A percentile compares a stretch with the other conserved stretches of the same genome.
Evolutionary conservation across 2,797 vertebrate genomes (phyloP).

Genomic region (Etheostoma nigrum): DNA sequence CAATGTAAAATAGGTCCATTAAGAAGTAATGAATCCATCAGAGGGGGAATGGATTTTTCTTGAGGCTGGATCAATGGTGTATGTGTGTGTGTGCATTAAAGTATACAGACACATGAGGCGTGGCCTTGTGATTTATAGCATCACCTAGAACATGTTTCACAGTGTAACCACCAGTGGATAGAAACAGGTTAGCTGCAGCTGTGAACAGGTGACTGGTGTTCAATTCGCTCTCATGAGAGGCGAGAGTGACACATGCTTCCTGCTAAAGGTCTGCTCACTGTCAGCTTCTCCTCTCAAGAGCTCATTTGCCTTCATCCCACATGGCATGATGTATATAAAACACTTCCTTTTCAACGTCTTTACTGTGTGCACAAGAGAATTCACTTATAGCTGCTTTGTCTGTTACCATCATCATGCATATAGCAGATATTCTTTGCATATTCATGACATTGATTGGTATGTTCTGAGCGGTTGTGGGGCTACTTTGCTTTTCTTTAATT

Average conservation of each 20-base stretch:
- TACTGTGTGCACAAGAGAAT: constrained; percentile 8
- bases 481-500: constrained; percentile 79
- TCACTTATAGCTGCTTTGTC: constrained; percentile 39
- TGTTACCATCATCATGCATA: constrained; percentile 8
- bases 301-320: constrained; percentile 5
- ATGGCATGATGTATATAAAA: constrained; percentile 26
- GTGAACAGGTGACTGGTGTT: constrained; percentile 62
- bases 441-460: constrained; percentile 73
- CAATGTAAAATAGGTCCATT: constrained; percentile 90
- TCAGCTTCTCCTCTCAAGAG: constrained; percentile 7
- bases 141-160: constrained; percentile 65
- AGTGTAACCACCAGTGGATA: constrained; percentile 58
- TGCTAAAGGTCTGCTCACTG: constrained; percentile 5
- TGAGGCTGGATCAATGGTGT: constrained; percentile 82
- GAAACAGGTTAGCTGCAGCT: constrained; percentile 54
- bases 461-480: constrained; percentile 61
- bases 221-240: constrained; percentile 48
- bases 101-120: constrained; percentile 61
- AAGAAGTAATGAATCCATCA: constrained; percentile 89
- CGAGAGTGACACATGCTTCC: constrained; percentile 18
- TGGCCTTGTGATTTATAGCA: constrained; percentile 80
- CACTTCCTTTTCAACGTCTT: constrained; percentile 8
- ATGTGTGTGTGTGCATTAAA: constrained; percentile 19
- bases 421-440: constrained; percentile 65
- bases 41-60: constrained; percentile 84